These are phyloP conservation scores for Drosophila neocordata DNA, from an alignment of 1,140 invertebrate genomes.

Conservation along the genomic window DNA sequence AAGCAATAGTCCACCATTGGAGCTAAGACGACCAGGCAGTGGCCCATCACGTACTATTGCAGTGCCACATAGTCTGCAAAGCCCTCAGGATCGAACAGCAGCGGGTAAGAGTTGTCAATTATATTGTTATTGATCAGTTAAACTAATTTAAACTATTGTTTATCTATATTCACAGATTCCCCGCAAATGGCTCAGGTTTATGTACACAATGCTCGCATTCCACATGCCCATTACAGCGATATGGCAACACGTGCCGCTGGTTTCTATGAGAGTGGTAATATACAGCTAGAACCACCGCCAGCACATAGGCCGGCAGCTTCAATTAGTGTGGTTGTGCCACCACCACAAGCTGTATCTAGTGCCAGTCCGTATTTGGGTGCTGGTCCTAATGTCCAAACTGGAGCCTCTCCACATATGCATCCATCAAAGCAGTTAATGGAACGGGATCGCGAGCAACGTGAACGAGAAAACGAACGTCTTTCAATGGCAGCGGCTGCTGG, in stretches of 20 bases:
- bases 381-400: conserved; percentile 58
- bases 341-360: conserved; percentile 68
- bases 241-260: conserved; percentile 70
- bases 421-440: conserved; percentile 67
- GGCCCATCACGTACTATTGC: conserved; percentile 75
- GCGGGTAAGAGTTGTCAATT: conserved; percentile 85
- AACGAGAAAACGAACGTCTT: conserved; percentile 68
- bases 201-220: conserved; percentile 83
- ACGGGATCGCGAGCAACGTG: conserved; percentile 69
- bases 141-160: neutral
- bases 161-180: conserved; percentile 83
- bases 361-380: conserved; percentile 85
- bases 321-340: conserved; percentile 82
- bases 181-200: conserved; percentile 89
- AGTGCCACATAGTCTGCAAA: conserved; percentile 85
- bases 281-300: conserved; percentile 85
- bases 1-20: conserved; percentile 88
- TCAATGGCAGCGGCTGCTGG: conserved; percentile 63
- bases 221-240: conserved; percentile 80
- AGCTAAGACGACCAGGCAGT: conserved; percentile 86
- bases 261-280: conserved; percentile 55
- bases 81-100: conserved; percentile 89
- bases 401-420: conserved; percentile 63
- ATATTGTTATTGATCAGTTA: neutral
- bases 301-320: conserved; percentile 85